Conservation (phyloP, 2,797 vertebrate species). For the Limnodromus scolopaceus region DNA sequence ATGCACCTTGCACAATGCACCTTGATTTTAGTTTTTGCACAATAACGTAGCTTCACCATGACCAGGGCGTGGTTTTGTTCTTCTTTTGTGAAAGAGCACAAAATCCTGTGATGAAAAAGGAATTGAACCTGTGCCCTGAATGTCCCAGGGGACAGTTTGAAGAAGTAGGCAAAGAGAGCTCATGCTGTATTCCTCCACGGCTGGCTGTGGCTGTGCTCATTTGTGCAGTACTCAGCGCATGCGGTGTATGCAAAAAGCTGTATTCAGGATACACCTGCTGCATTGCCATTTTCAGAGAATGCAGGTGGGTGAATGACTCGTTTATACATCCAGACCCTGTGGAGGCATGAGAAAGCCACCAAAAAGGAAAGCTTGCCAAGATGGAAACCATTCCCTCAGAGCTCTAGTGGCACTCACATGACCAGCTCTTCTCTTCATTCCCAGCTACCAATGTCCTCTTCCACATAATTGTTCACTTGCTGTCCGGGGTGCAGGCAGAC, state of each 20-base stretch:
- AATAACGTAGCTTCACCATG: background rate
- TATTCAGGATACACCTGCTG: background rate
- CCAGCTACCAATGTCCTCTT: background rate
- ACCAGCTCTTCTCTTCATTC: background rate
- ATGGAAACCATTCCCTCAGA: background rate
- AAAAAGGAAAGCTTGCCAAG: background rate
- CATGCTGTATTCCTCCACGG: background rate
- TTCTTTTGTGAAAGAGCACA: background rate
- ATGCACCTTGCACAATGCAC: background rate
- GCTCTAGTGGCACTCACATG: background rate
- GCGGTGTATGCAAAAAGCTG: background rate
- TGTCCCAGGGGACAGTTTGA: background rate
- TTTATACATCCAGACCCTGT: background rate
- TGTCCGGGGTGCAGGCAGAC: background rate
- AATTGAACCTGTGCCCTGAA: background rate
- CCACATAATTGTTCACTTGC: background rate
- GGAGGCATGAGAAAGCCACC: background rate
- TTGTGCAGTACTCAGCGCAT: background rate
- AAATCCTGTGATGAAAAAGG: background rate
- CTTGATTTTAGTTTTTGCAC: background rate
- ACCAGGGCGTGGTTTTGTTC: background rate
- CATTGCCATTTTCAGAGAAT: background rate
- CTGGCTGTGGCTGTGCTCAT: background rate
- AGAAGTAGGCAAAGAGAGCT: background rate
- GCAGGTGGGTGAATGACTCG: background rate